A percentile compares a stretch with the other conserved stretches of the same genome.
These are phyloP conservation scores for Onychostruthus taczanowskii DNA, from an alignment of 2,113 vertebrate species.

Conservation along the genomic window DNA sequence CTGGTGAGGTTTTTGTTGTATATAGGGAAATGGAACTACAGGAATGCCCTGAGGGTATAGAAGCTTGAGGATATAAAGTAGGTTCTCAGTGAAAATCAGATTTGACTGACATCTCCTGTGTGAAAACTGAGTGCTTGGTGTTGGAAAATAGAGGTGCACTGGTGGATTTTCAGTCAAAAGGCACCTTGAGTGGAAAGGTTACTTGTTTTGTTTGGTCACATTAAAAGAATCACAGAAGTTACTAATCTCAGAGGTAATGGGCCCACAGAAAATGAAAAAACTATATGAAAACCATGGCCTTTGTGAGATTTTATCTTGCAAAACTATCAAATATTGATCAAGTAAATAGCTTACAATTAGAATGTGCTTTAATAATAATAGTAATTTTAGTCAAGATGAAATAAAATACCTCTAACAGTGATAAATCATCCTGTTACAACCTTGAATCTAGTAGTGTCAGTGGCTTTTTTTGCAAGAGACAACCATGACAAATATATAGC, in stretches of 20 bases:
- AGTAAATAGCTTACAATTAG: background rate
- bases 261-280: background rate
- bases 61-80: background rate
- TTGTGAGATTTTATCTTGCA: background rate
- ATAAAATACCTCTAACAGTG: background rate
- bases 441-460: background rate
- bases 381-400: background rate
- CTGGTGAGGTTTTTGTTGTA: background rate
- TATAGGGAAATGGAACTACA: background rate
- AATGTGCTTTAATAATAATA: background rate
- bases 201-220: background rate
- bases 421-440: background rate
- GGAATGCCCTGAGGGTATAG: background rate
- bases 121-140: background rate
- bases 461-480: background rate
- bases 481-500: background rate
- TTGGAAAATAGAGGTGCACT: background rate
- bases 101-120: background rate
- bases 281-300: background rate
- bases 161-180: background rate
- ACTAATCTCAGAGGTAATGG: background rate
- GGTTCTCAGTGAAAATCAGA: background rate
- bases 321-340: background rate
- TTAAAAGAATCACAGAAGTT: background rate
- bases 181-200: background rate